Evolutionary conservation across 2,888 invertebrate genomes (phyloP), one percentile per base, ranked within the genome.

Genomic region (Eurytoma adleriae): DNA sequence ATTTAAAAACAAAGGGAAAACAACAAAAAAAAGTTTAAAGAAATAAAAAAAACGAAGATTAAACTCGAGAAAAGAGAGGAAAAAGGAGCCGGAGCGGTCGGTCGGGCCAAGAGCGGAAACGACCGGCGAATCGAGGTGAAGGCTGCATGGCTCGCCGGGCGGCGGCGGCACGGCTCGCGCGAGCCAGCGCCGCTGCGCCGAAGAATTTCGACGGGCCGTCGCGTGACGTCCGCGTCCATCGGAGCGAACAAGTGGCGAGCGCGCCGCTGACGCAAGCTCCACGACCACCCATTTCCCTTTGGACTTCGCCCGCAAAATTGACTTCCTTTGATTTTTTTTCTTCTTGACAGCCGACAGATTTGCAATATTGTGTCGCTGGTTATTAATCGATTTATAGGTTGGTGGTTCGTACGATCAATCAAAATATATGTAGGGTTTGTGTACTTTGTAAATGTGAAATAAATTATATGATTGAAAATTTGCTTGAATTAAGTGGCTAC

Each of bases 101-200:
- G 61, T 50, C 30, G 62, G 16, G 57, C 83, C 82, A 85, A 87
- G 86, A 86, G 86, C 89, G 89, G 89, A 89, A 89, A 88, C 88
- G 87, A 85, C 85, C 16, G 87, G 84, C 86, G 87, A 88, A 89
- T 88, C 86, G 89, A 89, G 89, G 89, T 89, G 89, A 89, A 89
- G 89, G 90, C 88, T 89, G 86, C 85, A 83, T 81, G 52, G 12
- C 62, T 50, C 48, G 40, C 48, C 27, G 2, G 48, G 52, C 67
- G n/a, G 24, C 74, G 57, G 40, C 13, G 14, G 20, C 57, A 14
- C 54, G 40, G 10, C 40, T 40, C 40, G 40, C 40, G 40, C 40
- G 40, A 40, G 40, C 1, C 40, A 40, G 40, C 40, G 7, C 40
- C 40, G 62, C 30, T 50, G 30, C 54, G 73, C 40, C 54, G 40